A percentile compares a stretch with the other conserved stretches of the same genome.
These are phyloP conservation scores for Athalia rosae DNA, from an alignment of 2,888 invertebrate species.

Conservation along the genomic window DNA sequence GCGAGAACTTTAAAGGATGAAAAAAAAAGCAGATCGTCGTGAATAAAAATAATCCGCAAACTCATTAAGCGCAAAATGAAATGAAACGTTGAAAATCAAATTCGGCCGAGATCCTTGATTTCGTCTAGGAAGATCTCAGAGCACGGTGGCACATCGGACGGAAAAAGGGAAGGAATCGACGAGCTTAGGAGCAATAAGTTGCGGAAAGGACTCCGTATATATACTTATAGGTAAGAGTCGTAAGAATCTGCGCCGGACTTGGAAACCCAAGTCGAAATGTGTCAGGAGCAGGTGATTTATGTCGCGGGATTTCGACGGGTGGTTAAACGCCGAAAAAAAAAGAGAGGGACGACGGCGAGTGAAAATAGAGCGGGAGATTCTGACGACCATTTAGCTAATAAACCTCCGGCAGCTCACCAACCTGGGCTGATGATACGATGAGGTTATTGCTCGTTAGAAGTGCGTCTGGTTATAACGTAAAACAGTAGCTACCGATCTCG, in stretches of 20 bases:
- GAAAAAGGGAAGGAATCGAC: too few relatives aligned
- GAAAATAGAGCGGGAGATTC: conserved; percentile 28
- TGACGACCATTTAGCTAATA: conserved; percentile 30
- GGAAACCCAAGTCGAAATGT: conserved; percentile 14
- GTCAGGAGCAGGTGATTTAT: conserved; percentile 41
- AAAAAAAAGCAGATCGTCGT: too few relatives aligned
- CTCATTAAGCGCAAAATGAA: too few relatives aligned
- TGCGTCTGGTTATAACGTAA: neutral
- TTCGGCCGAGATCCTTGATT: too few relatives aligned
- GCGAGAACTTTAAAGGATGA: too few relatives aligned
- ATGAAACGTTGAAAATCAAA: too few relatives aligned
- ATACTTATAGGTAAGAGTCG: neutral
- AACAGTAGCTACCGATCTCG: too few relatives aligned
- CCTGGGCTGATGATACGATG: conserved; percentile 7
- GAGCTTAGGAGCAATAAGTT: too few relatives aligned
- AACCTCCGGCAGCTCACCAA: conserved; percentile 24
- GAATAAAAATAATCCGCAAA: too few relatives aligned
- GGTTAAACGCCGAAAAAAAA: conserved; percentile 12
- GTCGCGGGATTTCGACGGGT: conserved; percentile 29
- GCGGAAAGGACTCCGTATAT: too few relatives aligned
- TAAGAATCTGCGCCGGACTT: conserved; percentile 36
- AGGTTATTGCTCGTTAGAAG: conserved; percentile 2
- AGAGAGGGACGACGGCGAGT: neutral
- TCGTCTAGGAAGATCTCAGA: too few relatives aligned
- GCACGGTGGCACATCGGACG: too few relatives aligned